These are phyloP conservation scores for Panagrolaimus sp. DNA, from an alignment of 1,140 invertebrate genomes.

Conservation along the genomic window DNA sequence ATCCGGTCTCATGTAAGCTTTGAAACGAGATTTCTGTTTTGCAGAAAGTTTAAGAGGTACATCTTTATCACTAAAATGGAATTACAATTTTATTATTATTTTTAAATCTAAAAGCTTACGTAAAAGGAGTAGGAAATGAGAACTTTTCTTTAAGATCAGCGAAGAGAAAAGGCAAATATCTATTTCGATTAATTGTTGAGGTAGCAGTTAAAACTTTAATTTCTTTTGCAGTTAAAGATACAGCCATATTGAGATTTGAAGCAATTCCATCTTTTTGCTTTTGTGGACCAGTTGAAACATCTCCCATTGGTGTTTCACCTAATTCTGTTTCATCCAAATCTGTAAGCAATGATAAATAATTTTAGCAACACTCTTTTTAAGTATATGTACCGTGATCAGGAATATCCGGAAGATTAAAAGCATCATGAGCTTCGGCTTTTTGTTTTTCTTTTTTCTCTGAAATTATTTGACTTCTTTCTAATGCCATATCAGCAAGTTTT, in stretches of 20 bases:
- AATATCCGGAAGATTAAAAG: slow-evolving; percentile 36
- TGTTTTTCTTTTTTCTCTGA: slow-evolving; percentile 29
- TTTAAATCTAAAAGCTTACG: slow-evolving; percentile 53
- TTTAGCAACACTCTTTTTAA: no score
- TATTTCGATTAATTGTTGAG: slow-evolving; percentile 80
- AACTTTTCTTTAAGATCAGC: slow-evolving; percentile 78
- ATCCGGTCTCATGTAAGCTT: slow-evolving; percentile 74
- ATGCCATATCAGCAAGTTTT: slow-evolving; percentile 69
- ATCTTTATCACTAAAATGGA: slow-evolving; percentile 64
- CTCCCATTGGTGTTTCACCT: slow-evolving; percentile 17
- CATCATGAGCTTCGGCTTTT: background rate
- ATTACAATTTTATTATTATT: slow-evolving; percentile 24
- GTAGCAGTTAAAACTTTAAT: slow-evolving; percentile 64
- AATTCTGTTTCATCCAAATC: slow-evolving; percentile 10
- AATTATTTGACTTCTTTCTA: slow-evolving; percentile 65
- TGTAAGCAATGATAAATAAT: no score
- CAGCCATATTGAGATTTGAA: background rate
- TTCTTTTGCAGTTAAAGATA: slow-evolving; percentile 34
- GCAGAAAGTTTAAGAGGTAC: slow-evolving; percentile 74
- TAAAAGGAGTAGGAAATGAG: slow-evolving; percentile 65
- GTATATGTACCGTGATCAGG: slow-evolving; percentile 35
- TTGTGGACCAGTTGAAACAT: slow-evolving; percentile 6
- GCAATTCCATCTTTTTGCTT: slow-evolving; percentile 16
- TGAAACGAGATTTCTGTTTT: slow-evolving; percentile 76
- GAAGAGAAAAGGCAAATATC: slow-evolving; percentile 87